Base-by-base conservation (phyloP, 2,113 vertebrate species). In the Reinhardtius hippoglossoides region DNA sequence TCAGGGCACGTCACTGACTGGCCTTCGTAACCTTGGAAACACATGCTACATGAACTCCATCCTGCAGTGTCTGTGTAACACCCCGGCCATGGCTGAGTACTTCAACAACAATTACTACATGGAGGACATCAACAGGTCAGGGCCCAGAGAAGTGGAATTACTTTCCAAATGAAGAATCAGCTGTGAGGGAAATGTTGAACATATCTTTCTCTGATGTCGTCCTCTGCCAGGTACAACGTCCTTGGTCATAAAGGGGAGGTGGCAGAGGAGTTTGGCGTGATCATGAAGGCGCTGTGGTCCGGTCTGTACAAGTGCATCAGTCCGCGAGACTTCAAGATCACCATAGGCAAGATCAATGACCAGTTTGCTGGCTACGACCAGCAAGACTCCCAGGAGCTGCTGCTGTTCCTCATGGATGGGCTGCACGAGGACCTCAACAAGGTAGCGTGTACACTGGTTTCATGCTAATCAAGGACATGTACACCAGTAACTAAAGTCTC, bases 31-130 rank as follows among this genome's bases (percentile, higher is more conserved):
- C 62, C 92, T 99, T 16, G 98, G 98, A 71, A 99, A 99, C 94
- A 99, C 97, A 13, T 99, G 98, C 92, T 99, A 99, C 68, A 99
- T 99, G 98, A 99, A 99, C 91, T 99, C 98, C 63, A 95, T 99
- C 83, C 74, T 99, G n/a, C 98, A 99, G 93, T 99, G 97, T 91
- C 94, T 99, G 40, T 98, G 97, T 86, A 98, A 98, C 88, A 97
- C 97, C 2, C 95, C 96, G 1, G 93, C 93, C 86, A 93, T 99
- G 92, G 96, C 95, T 0, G 96, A 98, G 4, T 99, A 99, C 85
- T 99, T 99, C 92, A 97, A 97, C 87, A 95, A 95, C 67, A 98
- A 98, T 81, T 91, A 78, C 60, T 99, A 99, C 74, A 93, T 97
- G 69, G 94, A 97, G n/a, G 96, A 99, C 89, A 99, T 99, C 74